Evolutionary conservation across 2,888 invertebrate genomes (phyloP).

Genomic region (Mimachlamys varia): DNA sequence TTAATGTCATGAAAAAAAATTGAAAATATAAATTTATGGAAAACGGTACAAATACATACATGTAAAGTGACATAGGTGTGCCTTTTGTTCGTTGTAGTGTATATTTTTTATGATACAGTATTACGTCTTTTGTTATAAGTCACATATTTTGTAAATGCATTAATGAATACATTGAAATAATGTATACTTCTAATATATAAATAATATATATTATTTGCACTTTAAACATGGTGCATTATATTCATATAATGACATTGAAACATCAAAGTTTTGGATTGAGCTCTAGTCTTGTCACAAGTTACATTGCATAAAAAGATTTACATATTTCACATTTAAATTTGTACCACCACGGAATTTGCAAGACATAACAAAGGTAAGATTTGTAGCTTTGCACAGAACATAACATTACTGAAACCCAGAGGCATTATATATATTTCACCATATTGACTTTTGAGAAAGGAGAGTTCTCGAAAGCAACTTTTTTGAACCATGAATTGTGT

Average conservation of each 20-base stretch:
- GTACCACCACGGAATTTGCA: too few species aligned
- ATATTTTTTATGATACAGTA: background rate
- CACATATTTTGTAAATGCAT: background rate
- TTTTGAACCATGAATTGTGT: background rate
- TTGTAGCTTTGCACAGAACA: too few species aligned
- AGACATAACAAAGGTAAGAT: too few species aligned
- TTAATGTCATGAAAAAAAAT: background rate
- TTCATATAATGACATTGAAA: background rate
- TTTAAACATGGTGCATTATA: background rate
- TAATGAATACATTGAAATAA: constrained; percentile 17
- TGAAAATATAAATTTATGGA: background rate
- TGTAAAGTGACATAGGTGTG: background rate
- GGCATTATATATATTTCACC: background rate
- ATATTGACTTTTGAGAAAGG: background rate
- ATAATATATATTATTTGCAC: background rate
- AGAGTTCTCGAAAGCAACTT: background rate
- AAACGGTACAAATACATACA: background rate
- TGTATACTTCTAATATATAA: background rate
- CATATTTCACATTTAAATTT: background rate
- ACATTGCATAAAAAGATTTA: background rate
- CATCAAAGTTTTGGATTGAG: background rate
- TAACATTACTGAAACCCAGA: too few species aligned
- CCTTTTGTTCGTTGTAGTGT: background rate
- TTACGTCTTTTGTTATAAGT: background rate
- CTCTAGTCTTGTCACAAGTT: background rate